A percentile compares a stretch with the other conserved stretches of the same genome.
These are phyloP conservation scores for Lamellibrachia luymesi DNA, from an alignment of 1,140 invertebrate species.

Conservation along the genomic window DNA sequence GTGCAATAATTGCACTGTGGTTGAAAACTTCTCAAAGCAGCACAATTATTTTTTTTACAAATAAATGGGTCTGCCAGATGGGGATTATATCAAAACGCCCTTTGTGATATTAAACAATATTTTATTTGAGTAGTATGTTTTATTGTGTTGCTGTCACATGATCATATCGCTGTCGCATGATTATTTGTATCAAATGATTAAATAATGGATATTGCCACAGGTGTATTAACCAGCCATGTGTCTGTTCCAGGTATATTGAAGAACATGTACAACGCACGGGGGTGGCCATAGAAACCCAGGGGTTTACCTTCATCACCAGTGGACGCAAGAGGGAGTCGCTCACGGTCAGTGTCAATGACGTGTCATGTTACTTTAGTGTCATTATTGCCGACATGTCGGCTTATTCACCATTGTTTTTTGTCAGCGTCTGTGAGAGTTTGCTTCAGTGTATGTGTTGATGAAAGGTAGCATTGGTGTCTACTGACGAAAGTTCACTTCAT, in stretches of 20 bases:
- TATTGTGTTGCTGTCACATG: neutral
- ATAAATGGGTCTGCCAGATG: neutral
- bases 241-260: slow-evolving; percentile 63
- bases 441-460: neutral
- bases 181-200: neutral
- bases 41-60: neutral
- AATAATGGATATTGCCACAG: neutral
- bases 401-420: neutral
- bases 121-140: neutral
- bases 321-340: slow-evolving; percentile 64
- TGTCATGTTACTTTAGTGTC: slow-evolving; percentile 9
- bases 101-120: neutral
- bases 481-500: neutral
- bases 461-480: neutral
- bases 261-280: slow-evolving; percentile 66
- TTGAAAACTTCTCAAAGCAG: neutral
- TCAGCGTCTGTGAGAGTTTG: neutral
- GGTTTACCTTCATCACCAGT: slow-evolving; percentile 64
- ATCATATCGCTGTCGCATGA: neutral
- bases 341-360: slow-evolving; percentile 51
- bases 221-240: neutral
- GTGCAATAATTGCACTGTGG: neutral
- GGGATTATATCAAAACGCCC: neutral
- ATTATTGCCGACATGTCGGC: neutral
- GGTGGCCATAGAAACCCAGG: slow-evolving; percentile 68